Base-by-base conservation (phyloP, 2,113 vertebrate species). In the Halichoeres trimaculatus region DNA sequence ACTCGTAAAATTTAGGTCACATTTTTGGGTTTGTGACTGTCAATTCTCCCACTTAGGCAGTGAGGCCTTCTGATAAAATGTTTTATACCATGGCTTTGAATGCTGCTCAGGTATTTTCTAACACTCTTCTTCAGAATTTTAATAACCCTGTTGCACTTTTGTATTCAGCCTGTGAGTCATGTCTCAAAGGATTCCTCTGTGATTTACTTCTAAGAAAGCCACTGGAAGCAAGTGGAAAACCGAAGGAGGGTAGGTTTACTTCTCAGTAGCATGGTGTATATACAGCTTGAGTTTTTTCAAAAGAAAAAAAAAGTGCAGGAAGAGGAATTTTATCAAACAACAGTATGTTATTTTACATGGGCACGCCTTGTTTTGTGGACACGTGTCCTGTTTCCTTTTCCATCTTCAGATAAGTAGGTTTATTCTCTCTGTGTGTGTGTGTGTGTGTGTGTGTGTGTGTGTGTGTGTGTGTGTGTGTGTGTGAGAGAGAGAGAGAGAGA, bases 11-110 rank as follows among this genome's bases (percentile, higher is more conserved):
- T 68, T 40, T 79, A 63, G 76, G 81, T 71, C 63, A 70, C 56
- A 73, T 43, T 74, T 81, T 38, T 20, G 38, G 67, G 59, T 60
- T 69, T 81, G 70, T 81, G 76, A 64, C 74, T 70, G 81, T 73
- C 81, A 80, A 19, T 76, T 59, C 63, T 43, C 17, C 59, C 67
- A 68, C 56, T 54, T 12, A 43, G 50, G 43, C 47, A 22, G 69
- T 56, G 72, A 81, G 64, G 67, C 40, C 78, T 68, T 69, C 75
- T 70, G 54, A 82, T 63, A 35, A 19, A 23, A 43, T 11, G 22
- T 64, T 74, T 7, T n/a, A 64, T 17, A 65, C 54, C 5, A 16
- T 36, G 58, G 26, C 75, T 84, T 84, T 81, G 74, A 81, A 53
- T 77, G 30, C 23, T 43, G 57, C 70, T 35, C 3, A 2, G 51